Percentiles rank a stretch among this genome's conserved stretches.
Evolutionary conservation across 2,888 invertebrate genomes (phyloP).

Genomic region (Galerucella nymphaeae): DNA sequence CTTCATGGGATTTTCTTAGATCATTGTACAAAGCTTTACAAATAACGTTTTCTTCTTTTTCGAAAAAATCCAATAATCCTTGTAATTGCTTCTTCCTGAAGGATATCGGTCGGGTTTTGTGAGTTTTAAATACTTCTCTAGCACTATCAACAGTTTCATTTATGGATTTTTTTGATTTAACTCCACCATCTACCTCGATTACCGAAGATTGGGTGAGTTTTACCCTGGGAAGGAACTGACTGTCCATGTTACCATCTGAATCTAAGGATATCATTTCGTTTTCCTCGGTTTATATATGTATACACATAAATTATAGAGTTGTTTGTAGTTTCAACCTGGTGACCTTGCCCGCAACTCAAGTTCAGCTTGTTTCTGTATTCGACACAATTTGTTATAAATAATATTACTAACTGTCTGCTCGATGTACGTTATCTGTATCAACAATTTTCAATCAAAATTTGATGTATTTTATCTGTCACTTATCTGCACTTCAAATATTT

Average conservation of each 20-base stretch:
- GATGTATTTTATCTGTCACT: too few relatives aligned
- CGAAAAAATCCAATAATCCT: constrained; percentile 59
- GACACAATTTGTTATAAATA: background rate
- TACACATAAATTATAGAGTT: background rate
- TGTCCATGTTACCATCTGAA: background rate
- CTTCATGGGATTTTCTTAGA: constrained; percentile 78
- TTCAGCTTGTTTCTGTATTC: background rate
- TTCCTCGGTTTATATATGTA: background rate
- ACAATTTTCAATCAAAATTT: too few relatives aligned
- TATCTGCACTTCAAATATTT: too few relatives aligned
- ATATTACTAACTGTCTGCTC: too few relatives aligned
- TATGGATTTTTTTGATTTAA: constrained; percentile 13
- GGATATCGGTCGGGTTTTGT: constrained; percentile 81
- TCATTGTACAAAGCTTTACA: constrained; percentile 74
- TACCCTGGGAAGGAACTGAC: constrained; percentile 33
- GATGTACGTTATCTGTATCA: background rate
- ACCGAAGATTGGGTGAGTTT: constrained; percentile 35
- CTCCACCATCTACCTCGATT: constrained; percentile 35
- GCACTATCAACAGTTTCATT: constrained; percentile 39
- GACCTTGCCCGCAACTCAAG: constrained; percentile 1
- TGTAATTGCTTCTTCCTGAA: constrained; percentile 73
- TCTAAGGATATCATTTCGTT: background rate
- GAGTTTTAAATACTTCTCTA: constrained; percentile 78
- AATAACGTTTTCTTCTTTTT: constrained; percentile 85
- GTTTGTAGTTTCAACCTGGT: background rate